A percentile compares a stretch with the other conserved stretches of the same genome.
Evolutionary conservation across 2,113 vertebrate genomes (phyloP).

Genomic region (Melanerpes formicivorus): DNA sequence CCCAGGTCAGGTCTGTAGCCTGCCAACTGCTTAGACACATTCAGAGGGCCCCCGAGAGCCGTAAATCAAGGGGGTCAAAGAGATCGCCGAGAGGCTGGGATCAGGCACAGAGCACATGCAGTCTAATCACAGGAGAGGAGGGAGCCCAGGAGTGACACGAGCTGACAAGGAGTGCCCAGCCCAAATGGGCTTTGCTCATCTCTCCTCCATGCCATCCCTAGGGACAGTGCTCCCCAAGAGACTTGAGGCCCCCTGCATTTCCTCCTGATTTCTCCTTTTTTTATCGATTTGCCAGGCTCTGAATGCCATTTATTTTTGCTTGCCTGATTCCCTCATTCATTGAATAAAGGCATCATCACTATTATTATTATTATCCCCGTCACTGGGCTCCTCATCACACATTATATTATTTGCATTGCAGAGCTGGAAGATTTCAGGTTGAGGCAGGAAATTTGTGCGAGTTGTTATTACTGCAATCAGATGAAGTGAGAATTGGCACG

Average conservation of each 20-base stretch:
- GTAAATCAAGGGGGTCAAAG: conserved; percentile 57
- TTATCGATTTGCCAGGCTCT: conserved; percentile 49
- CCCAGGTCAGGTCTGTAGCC: conserved; percentile 55
- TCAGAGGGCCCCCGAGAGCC: conserved; percentile 26
- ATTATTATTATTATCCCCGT: conserved; percentile 68
- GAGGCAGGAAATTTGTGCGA: conserved; percentile 71
- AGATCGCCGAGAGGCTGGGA: conserved; percentile 5
- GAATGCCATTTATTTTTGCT: conserved; percentile 69
- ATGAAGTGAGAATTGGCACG: conserved; percentile 74
- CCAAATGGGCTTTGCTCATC: not conserved
- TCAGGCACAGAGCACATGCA: not conserved
- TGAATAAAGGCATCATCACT: conserved; percentile 76
- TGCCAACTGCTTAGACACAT: conserved; percentile 45
- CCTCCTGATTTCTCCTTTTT: conserved; percentile 43
- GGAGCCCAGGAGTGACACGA: rapidly evolving
- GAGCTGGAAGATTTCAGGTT: conserved; percentile 76
- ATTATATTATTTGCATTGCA: conserved; percentile 77
- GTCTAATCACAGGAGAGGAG: not conserved
- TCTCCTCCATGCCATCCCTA: not conserved
- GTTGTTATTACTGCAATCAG: conserved; percentile 79
- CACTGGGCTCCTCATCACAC: conserved; percentile 69
- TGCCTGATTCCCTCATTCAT: conserved; percentile 72
- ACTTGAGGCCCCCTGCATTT: not conserved
- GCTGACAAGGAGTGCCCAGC: not conserved
- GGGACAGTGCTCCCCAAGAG: not conserved